phyloP scores from a whole-genome alignment of 1,140 invertebrate genomes.

The Drosophila arawakana region DNA sequence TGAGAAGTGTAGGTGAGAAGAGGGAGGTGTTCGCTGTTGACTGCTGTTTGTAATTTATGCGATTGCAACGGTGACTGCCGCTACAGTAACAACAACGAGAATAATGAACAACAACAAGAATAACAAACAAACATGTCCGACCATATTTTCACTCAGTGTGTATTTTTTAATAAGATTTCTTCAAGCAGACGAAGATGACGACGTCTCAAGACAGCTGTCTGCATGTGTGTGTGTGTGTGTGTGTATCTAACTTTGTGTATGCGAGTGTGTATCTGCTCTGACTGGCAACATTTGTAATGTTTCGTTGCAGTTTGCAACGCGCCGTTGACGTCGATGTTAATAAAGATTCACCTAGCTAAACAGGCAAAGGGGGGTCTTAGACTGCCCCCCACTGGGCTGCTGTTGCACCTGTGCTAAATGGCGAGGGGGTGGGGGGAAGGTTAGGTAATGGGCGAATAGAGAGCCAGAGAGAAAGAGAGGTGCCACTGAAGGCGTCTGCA shows the following conservation, averaged over 20 bases:
- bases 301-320: slow-evolving; percentile 66
- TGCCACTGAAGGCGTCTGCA: slow-evolving; percentile 41
- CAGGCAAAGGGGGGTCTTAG: slow-evolving; percentile 31
- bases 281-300: slow-evolving; percentile 77
- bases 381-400: slow-evolving; percentile 59
- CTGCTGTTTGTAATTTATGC: slow-evolving; percentile 74
- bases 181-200: slow-evolving; percentile 67
- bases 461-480: not conserved
- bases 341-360: slow-evolving; percentile 67
- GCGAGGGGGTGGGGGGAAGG: not conserved
- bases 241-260: slow-evolving; percentile 10
- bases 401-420: slow-evolving; percentile 33
- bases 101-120: slow-evolving; percentile 20
- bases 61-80: slow-evolving; percentile 80
- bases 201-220: slow-evolving; percentile 74
- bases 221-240: slow-evolving; percentile 10
- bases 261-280: slow-evolving; percentile 44
- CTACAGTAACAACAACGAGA: slow-evolving; percentile 62
- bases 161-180: slow-evolving; percentile 78
- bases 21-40: slow-evolving; percentile 9
- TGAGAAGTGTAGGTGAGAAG: slow-evolving; percentile 19
- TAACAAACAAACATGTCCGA: slow-evolving; percentile 61
- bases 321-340: slow-evolving; percentile 78
- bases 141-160: slow-evolving; percentile 66
- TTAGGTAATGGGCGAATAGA: not conserved